Percentiles rank a stretch among this genome's conserved stretches.
phyloP scores from a whole-genome alignment of 2,888 invertebrate species.

The Proisotoma minuta region DNA sequence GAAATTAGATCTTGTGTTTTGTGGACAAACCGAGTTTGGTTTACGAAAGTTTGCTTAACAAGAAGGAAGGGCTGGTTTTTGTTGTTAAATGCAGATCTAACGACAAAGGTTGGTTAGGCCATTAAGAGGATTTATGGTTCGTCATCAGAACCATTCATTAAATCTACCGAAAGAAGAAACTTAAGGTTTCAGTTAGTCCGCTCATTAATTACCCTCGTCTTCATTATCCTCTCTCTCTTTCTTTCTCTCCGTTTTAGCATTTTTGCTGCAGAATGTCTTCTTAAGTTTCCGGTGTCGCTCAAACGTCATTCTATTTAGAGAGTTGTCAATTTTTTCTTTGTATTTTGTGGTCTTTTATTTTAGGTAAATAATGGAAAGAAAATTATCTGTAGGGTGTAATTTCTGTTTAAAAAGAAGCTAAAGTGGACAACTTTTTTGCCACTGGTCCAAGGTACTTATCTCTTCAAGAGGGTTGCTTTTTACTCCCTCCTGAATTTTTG shows the following conservation, averaged over 20 bases:
- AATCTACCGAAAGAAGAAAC: conserved; percentile 12
- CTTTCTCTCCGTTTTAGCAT: background rate
- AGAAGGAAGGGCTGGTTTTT: background rate
- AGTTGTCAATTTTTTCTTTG: too few species aligned
- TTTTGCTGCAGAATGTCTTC: background rate
- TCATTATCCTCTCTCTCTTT: conserved; percentile 1
- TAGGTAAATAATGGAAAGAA: too few species aligned
- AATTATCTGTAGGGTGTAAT: too few species aligned
- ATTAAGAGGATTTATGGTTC: conserved; percentile 41
- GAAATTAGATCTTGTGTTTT: too few species aligned
- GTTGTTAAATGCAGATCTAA: background rate
- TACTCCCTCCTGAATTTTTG: conserved; percentile 16
- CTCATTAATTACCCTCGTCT: conserved; percentile 27
- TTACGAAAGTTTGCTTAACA: too few species aligned
- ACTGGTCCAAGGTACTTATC: too few species aligned
- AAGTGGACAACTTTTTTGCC: conserved; percentile 17
- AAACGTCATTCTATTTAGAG: background rate
- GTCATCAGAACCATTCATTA: conserved; percentile 43
- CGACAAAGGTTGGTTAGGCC: conserved; percentile 17
- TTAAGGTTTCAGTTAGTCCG: conserved; percentile 21
- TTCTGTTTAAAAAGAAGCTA: background rate
- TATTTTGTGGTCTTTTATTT: too few species aligned
- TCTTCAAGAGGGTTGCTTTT: too few species aligned
- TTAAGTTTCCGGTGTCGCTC: background rate
- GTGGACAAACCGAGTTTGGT: too few species aligned